Base-by-base conservation (phyloP, 1,140 invertebrate genomes). In the Drosophila sucinea region DNA sequence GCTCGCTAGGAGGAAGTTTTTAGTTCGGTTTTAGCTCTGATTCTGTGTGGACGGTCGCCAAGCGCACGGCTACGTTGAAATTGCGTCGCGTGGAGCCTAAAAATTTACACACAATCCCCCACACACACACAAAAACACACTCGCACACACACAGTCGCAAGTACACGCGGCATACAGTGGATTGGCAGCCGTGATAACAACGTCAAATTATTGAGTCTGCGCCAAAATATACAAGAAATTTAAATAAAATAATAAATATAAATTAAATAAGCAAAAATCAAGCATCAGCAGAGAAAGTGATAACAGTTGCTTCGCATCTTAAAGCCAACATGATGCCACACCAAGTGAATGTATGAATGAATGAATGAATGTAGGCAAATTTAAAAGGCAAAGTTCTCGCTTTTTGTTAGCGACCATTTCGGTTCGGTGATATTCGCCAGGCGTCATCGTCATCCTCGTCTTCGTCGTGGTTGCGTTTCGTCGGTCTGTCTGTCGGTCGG, bases 11-110 rank as follows among this genome's bases (percentile, higher is more conserved):
- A 47, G 65, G 60, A 86, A 69, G 75, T 83, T 87, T 38, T 86
- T 87, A 87, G 83, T 87, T 87, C 83, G 84, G 79, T 87, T 87
- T 87, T 87, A 87, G 83, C 83, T 89, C 83, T 87, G 84, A 83
- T 89, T 83, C 84, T 78, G 83, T 77, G 84, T 76, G 84, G 83
- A 87, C 84, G 83, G 70, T 80, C 35, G 55, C 61, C 64, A 65
- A 73, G 56, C 47, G 55, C 47, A 76, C 69, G 55, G 68, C 67
- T 51, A 27, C 57, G 69, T 60, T 61, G 68, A 44, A 69, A 70
- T 58, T 70, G 83, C 75, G 79, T 76, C 83, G 82, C 79, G 74
- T 62, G 71, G 71, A 73, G 73, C 67, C 55, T 73, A 79, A 70
- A 47, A 70, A 60, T 51, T 60, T 47, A 65, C 69, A 75, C 78